Conservation (phyloP, 1,140 invertebrate species). For the Trichonephila clavata region DNA sequence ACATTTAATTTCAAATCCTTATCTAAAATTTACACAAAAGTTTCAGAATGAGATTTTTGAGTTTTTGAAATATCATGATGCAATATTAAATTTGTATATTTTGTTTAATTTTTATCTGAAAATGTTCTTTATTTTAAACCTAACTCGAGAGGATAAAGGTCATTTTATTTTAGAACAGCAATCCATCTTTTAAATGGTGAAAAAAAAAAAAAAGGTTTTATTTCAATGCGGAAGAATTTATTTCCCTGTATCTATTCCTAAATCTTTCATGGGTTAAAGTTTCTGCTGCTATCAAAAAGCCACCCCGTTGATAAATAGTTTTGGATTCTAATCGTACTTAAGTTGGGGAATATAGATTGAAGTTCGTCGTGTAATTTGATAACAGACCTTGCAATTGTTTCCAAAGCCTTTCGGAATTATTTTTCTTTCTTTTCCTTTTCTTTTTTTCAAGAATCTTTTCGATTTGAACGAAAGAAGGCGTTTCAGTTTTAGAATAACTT, state of each 20-base stretch:
- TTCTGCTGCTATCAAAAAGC: slow-evolving; percentile 46
- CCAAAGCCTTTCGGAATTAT: not conserved
- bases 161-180: not conserved
- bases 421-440: slow-evolving; percentile 37
- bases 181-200: not conserved
- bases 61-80: too few relatives aligned
- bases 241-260: not conserved
- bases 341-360: slow-evolving; percentile 31
- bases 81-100: too few relatives aligned
- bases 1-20: too few relatives aligned
- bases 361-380: slow-evolving; percentile 25
- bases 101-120: too few relatives aligned
- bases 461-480: not conserved
- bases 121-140: too few relatives aligned
- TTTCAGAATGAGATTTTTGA: too few relatives aligned
- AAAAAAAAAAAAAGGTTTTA: not conserved
- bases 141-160: not conserved
- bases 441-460: not conserved
- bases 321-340: slow-evolving; percentile 69
- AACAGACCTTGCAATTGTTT: slow-evolving; percentile 49
- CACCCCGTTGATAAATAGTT: slow-evolving; percentile 51
- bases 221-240: slow-evolving; percentile 41
- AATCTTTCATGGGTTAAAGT: slow-evolving; percentile 62
- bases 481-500: not conserved
- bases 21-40: too few relatives aligned